Conservation (phyloP, 2,888 invertebrate species). For the Campoletis raptor region DNA sequence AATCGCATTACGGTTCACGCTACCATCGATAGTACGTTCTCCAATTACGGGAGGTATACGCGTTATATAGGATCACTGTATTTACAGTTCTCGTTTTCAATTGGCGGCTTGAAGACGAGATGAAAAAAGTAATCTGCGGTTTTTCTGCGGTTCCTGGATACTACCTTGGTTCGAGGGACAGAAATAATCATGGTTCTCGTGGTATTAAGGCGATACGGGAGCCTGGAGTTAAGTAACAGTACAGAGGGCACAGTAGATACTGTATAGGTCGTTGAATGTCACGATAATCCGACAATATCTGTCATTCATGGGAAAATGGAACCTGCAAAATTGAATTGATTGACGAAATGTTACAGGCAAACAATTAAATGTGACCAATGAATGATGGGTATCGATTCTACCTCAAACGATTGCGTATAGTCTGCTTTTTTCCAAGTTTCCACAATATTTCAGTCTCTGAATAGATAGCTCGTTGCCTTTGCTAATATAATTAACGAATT, state of each 20-base stretch:
- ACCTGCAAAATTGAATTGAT: slow-evolving; percentile 42
- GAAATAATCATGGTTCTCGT: slow-evolving; percentile 22
- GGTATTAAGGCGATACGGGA: slow-evolving; percentile 18
- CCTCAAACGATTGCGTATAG: not conserved
- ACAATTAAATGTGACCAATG: slow-evolving; percentile 24
- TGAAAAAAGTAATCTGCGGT: slow-evolving; percentile 47
- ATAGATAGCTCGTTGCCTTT: too few relatives aligned
- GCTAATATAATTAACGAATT: too few relatives aligned
- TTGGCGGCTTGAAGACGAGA: slow-evolving; percentile 35
- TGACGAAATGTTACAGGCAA: slow-evolving; percentile 31
- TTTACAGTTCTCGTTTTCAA: slow-evolving; percentile 43
- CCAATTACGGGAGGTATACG: slow-evolving; percentile 47
- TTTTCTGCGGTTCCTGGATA: slow-evolving; percentile 41
- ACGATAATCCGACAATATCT: slow-evolving; percentile 37
- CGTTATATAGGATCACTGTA: slow-evolving; percentile 35
- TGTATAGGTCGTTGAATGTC: slow-evolving; percentile 31
- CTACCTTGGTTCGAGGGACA: slow-evolving; percentile 24
- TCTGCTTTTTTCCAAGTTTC: too few relatives aligned
- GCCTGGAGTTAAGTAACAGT: not conserved
- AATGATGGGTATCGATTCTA: not conserved
- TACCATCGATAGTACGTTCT: slow-evolving; percentile 23
- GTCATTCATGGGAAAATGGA: slow-evolving; percentile 42
- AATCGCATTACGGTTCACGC: slow-evolving; percentile 46
- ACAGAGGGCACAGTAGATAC: not conserved
- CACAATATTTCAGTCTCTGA: too few relatives aligned